Base-by-base conservation (phyloP, 2,888 invertebrate genomes). In the Monopis laevigella region DNA sequence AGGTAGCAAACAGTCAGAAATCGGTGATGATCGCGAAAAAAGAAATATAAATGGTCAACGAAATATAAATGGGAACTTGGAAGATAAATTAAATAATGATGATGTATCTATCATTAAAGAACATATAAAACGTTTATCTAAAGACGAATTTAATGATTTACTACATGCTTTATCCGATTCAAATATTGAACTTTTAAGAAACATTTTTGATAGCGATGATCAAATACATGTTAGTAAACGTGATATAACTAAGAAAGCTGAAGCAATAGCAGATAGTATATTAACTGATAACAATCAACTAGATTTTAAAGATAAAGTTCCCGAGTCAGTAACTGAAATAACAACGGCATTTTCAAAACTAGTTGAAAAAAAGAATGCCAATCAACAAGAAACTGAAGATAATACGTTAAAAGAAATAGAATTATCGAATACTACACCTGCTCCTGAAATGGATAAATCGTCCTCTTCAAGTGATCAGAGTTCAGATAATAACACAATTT, bases 161-260 rank as follows among this genome's bases (percentile, higher is more conserved):
- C 51, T 77, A 1, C 65, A 58, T 48, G 70, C 74, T 10, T 55
- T 80, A 4, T 60, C 75, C 0, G 69, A 65, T 36, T 75, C 78
- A 42, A 78, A 78, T 59, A 62, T 60, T 49, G 54, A 55, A 16
- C 55, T 80, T 2, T 56, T 80, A 27, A 70, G 67, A 49, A 69
- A 65, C 52, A 72, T 78, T 2, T 73, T 80, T 18, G 66, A 63
- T 11, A 52, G 41, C 21, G 62, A 64, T 14, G 18, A 40, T 27
- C 43, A 14, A 36, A 58, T 56, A 2, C 51, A 29, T 26, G 48
- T 70, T 14, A 70, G 59, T 46, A 80, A 80, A 57, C 59, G 78
- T 46, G 80, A 78, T 62, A 77, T 77, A 40, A 75, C 71, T 4
- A 78, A 78, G 45, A 80, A 78, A 54, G 68, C 70, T 16, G 72